Evolutionary conservation across 2,113 vertebrate species (phyloP), one percentile per base, ranked within the genome.

Genomic region (Passer montanus): DNA sequence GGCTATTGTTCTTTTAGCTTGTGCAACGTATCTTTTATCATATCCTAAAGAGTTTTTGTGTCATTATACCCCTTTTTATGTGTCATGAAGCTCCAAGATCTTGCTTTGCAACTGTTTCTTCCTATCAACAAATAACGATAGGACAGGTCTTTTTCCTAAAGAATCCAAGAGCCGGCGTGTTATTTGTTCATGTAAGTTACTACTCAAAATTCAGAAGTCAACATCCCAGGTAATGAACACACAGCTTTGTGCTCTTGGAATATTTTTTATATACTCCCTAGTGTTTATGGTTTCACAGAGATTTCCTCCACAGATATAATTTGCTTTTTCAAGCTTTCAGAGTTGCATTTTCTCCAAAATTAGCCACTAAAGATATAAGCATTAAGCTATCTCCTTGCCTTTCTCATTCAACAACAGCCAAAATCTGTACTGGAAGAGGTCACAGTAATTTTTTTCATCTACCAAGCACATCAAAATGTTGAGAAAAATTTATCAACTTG

Each of bases 351-450:
- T 63, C 31, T 62, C 59, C 26, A 39, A 73, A 93, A 86, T 35
- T 30, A 84, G 21, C 37, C 23, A 53, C 7, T 86, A 55, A 85
- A 90, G 33, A 44, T 7, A 31, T 8, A 52, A 77, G 7, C 26
- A 76, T 66, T 50, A 79, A 76, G 12, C 13, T 46, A 24, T 41
- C 13, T 44, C 37, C 74, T 89, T 60, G 44, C 37, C 43, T 90
- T 97, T 96, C 64, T 88, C 58, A 78, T 15, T 52, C 17, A 28
- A 72, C 7, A 17, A 31, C 11, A 63, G 44, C 3, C 13, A 91
- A 91, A 95, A 93, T 58, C 33, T 63, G 44, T 58, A 58, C 27
- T 50, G 35, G 41, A 77, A 92, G 41, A 79, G 56, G 30, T 69
- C 74, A 93, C 47, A 46, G 31, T 63, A 74, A 41, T 39, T 56